These are phyloP conservation scores for Hylia prasina DNA, from an alignment of 2,113 vertebrate genomes.

Conservation along the genomic window DNA sequence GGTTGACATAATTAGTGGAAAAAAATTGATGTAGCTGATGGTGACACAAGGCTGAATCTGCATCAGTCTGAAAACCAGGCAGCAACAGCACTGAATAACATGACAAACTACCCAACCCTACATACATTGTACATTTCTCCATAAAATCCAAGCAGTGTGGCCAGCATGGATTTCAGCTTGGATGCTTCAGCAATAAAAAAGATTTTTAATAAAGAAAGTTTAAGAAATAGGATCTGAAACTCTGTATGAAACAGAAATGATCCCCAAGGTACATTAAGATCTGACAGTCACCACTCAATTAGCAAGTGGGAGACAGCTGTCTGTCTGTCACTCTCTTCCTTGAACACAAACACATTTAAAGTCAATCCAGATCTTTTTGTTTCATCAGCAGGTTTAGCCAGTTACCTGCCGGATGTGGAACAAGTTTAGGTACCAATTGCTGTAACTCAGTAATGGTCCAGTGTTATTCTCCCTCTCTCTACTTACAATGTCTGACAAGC, in stretches of 20 bases:
- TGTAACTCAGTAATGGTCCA: background rate
- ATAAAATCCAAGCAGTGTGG: background rate
- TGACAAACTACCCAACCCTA: background rate
- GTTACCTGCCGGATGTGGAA: slow-evolving; percentile 34
- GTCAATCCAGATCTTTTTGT: slow-evolving; percentile 24
- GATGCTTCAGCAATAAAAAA: background rate
- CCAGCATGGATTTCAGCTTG: background rate
- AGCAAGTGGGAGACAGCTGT: slow-evolving; percentile 28
- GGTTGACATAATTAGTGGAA: background rate
- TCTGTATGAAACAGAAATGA: background rate
- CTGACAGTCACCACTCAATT: slow-evolving; percentile 35
- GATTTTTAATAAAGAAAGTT: background rate
- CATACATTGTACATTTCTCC: background rate
- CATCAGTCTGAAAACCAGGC: background rate
- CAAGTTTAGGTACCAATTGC: slow-evolving; percentile 32
- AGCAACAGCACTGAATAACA: background rate
- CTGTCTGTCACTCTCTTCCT: slow-evolving; percentile 31
- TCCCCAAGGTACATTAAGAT: background rate
- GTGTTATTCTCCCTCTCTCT: background rate
- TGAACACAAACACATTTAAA: slow-evolving; percentile 38
- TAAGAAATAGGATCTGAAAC: background rate
- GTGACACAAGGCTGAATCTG: slow-evolving; percentile 1
- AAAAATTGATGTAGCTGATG: background rate
- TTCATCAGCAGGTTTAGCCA: slow-evolving; percentile 51
- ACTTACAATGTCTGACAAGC: background rate